These are phyloP conservation scores for Trematocara marginatum DNA, from an alignment of 2,113 vertebrate species.

Conservation along the genomic window DNA sequence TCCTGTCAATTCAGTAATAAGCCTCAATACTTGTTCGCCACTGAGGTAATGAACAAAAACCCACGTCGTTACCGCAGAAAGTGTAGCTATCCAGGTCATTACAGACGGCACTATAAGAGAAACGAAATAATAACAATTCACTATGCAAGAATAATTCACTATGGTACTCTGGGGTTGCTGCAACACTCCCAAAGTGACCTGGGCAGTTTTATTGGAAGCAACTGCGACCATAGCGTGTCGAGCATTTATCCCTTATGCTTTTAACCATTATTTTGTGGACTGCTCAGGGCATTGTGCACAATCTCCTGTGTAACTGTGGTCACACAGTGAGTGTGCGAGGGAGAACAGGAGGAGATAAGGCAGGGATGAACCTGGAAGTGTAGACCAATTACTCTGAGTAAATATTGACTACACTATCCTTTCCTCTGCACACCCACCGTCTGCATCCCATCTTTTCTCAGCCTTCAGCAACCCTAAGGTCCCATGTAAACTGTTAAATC, in stretches of 20 bases:
- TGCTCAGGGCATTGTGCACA: neutral
- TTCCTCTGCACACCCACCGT: neutral
- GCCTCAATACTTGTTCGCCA: neutral
- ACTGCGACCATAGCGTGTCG: neutral
- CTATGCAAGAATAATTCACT: neutral
- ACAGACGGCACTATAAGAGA: neutral
- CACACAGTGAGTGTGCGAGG: neutral
- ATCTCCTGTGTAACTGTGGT: neutral
- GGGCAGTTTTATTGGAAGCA: conserved; percentile 2
- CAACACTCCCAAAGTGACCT: conserved; percentile 20
- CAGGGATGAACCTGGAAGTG: conserved; percentile 19
- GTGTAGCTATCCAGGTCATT: conserved; percentile 23
- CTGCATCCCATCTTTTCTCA: neutral
- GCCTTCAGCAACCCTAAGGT: neutral
- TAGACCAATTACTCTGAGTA: conserved; percentile 50
- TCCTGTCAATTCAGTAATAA: neutral
- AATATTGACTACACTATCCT: conserved; percentile 50
- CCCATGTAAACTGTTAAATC: conserved; percentile 16
- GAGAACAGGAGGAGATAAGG: conserved; percentile 23
- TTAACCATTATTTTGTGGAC: neutral
- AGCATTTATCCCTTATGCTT: neutral
- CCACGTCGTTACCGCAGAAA: conserved; percentile 24
- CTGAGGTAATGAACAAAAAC: neutral
- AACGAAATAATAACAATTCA: neutral
- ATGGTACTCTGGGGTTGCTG: neutral